Percentiles rank a stretch among this genome's conserved stretches.
phyloP scores from a whole-genome alignment of 2,888 invertebrate genomes.

The Pammene fasciana region DNA sequence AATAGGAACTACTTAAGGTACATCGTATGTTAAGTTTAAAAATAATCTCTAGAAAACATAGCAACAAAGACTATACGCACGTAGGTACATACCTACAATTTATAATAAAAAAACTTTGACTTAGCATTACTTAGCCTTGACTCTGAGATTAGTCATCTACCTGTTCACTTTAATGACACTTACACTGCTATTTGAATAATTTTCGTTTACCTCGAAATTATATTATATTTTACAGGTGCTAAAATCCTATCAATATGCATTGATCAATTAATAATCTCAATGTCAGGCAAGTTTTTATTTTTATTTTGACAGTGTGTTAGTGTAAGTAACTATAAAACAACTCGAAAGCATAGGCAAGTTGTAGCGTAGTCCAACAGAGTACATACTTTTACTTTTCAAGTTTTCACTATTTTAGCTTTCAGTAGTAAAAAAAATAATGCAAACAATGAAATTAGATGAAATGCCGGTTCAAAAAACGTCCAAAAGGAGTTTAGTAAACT shows the following conservation, averaged over 20 bases:
- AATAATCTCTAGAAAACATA: not conserved
- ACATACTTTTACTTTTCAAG: too few relatives aligned
- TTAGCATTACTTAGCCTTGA: slow-evolving; percentile 24
- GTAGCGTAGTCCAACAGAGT: too few relatives aligned
- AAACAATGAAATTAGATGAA: too few relatives aligned
- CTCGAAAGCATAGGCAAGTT: too few relatives aligned
- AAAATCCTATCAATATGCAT: not conserved
- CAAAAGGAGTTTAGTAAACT: too few relatives aligned
- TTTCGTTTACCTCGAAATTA: slow-evolving; percentile 1
- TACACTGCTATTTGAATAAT: slow-evolving; percentile 18
- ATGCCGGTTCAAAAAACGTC: too few relatives aligned
- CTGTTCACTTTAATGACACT: slow-evolving; percentile 20
- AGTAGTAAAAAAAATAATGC: too few relatives aligned
- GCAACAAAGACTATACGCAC: not conserved
- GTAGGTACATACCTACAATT: not conserved
- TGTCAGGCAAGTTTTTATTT: too few relatives aligned
- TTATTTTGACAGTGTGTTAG: too few relatives aligned
- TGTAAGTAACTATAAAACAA: too few relatives aligned
- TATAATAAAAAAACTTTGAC: not conserved
- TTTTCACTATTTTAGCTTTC: too few relatives aligned
- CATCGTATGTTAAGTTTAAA: not conserved
- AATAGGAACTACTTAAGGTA: not conserved
- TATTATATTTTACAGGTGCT: not conserved
- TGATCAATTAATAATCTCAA: not conserved
- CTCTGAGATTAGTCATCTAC: slow-evolving; percentile 29